A percentile compares a stretch with the other conserved stretches of the same genome.
phyloP scores from a whole-genome alignment of 2,888 invertebrate species.

The Allolobophora icterica region DNA sequence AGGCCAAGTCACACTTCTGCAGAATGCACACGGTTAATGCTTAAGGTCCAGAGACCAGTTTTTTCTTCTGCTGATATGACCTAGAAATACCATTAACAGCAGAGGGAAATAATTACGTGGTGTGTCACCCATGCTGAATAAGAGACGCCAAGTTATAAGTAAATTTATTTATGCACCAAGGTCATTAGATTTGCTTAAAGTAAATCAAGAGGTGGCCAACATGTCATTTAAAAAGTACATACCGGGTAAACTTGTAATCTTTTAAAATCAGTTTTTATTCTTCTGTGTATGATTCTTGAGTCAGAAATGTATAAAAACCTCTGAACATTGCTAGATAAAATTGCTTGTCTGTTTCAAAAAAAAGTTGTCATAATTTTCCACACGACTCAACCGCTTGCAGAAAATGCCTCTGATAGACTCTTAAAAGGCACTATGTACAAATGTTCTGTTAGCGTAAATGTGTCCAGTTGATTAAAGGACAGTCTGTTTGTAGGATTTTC shows the following conservation, averaged over 20 bases:
- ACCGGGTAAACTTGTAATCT: background rate
- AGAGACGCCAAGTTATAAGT: background rate
- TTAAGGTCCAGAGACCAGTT: background rate
- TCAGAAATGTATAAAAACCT: background rate
- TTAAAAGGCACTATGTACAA: background rate
- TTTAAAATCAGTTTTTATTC: background rate
- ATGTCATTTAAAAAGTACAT: background rate
- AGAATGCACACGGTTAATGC: background rate
- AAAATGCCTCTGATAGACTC: background rate
- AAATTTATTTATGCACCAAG: background rate
- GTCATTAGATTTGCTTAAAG: background rate
- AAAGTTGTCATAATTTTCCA: background rate
- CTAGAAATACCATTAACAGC: background rate
- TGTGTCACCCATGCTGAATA: background rate
- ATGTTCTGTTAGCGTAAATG: background rate
- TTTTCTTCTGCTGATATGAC: background rate
- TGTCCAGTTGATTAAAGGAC: background rate
- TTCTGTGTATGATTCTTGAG: background rate
- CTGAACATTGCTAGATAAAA: too few relatives aligned
- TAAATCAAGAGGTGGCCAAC: background rate
- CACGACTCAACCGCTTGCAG: background rate
- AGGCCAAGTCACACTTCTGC: background rate
- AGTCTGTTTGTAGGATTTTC: conserved; percentile 53
- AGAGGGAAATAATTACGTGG: background rate
- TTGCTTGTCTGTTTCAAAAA: background rate